Evolutionary conservation across 2,113 vertebrate species (phyloP), one percentile per base, ranked within the genome.

Genomic region (Anoplopoma fimbria): DNA sequence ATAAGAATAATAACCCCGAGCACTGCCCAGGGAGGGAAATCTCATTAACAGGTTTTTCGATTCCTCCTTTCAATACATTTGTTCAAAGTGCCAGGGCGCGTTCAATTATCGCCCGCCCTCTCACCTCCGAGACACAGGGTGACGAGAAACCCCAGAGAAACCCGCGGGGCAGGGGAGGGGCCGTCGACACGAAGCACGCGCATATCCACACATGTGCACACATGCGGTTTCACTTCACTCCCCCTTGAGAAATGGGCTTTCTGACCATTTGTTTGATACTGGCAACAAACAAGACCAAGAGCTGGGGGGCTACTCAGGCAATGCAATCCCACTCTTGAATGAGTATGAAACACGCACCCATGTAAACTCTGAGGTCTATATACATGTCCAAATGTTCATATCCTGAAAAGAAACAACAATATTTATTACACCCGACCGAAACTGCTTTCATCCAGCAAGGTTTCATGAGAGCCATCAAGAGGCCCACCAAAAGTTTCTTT

Each of bases 21-120:
- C 90, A 6, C 58, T 17, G 91, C 94, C 93, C 9, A 34, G 64
- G 89, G 93, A 85, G 79, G 69, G 62, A 94, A 95, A 95, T 94
- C 94, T 94, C 91, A 95, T 95, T 94, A 95, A 94, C 93, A 89
- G 91, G 89, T 94, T 94, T 93, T 94, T 95, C 93, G 90, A 93
- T 95, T 91, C 87, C 76, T 81, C 81, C 90, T 89, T 93, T 94
- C 93, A 92, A 90, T 93, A 94, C 91, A 93, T 94, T 94, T 94
- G 93, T 93, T 92, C 92, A 89, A 91, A 89, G 89, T 89, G 88
- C 89, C 83, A 81, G 91, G 75, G 87, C 92, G 89, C 81, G 92
- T 93, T 92, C 92, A 92, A 93, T 93, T 95, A 94, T 93, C 92
- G 94, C 84, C 89, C 87, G 79, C 90, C 82, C 93, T 93, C 91